Percentiles rank a stretch among this genome's conserved stretches.
These are phyloP conservation scores for Zaprionus africanus DNA, from an alignment of 1,140 invertebrate genomes.

Conservation along the genomic window DNA sequence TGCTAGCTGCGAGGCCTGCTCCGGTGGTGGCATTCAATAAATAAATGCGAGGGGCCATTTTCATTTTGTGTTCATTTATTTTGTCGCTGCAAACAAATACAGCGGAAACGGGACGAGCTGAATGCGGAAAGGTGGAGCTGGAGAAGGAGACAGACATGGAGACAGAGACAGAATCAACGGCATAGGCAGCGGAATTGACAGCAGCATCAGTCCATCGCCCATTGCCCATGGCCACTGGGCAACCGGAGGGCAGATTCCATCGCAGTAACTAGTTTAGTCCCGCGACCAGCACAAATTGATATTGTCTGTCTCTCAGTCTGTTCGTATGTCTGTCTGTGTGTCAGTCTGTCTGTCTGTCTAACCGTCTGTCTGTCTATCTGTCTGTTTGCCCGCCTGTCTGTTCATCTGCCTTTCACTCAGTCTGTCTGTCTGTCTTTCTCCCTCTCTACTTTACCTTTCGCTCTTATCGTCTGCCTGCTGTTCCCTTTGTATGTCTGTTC, in stretches of 20 bases:
- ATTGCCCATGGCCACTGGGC: background rate
- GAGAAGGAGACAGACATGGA: background rate
- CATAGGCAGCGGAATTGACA: background rate
- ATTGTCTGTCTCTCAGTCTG: background rate
- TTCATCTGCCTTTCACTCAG: background rate
- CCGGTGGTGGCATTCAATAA: constrained; percentile 48
- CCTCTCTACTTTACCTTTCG: background rate
- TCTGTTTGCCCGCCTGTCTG: background rate
- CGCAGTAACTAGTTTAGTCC: constrained; percentile 4
- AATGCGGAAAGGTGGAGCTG: background rate
- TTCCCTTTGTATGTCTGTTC: background rate
- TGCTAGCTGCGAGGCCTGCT: constrained; percentile 9
- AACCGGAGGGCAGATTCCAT: background rate
- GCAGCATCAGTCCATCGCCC: background rate
- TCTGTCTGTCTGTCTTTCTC: background rate
- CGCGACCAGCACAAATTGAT: background rate
- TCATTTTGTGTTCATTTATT: constrained; percentile 52
- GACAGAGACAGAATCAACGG: background rate
- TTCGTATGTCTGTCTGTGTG: background rate
- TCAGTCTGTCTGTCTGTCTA: background rate
- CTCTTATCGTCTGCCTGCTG: background rate
- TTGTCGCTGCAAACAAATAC: constrained; percentile 35
- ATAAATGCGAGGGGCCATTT: constrained; percentile 50
- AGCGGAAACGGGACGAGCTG: constrained; percentile 5
- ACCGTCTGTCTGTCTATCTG: background rate